Conservation (phyloP, 2,113 vertebrate genomes). For the Delphinapterus leucas region DNA sequence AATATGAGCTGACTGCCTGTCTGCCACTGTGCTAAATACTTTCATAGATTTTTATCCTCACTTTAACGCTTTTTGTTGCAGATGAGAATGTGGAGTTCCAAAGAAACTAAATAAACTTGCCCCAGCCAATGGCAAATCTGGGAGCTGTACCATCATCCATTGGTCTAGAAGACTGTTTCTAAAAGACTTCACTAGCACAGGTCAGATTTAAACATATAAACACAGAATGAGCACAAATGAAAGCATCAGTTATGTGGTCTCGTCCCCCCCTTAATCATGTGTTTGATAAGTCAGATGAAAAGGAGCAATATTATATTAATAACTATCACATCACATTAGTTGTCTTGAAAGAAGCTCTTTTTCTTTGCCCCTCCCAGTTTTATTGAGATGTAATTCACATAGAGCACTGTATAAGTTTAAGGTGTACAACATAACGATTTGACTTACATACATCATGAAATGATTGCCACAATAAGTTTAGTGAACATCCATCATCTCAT, state of each 20-base stretch:
- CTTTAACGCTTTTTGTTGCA: not conserved
- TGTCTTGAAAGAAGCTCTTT: not conserved
- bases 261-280: not conserved
- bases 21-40: no score
- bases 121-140: not conserved
- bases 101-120: not conserved
- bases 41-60: not conserved
- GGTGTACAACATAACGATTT: not conserved
- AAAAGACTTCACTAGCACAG: not conserved
- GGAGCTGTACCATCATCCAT: not conserved
- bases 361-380: not conserved
- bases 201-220: not conserved
- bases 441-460: not conserved
- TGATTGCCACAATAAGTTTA: not conserved
- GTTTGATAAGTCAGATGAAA: not conserved
- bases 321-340: not conserved
- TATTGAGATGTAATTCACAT: not conserved
- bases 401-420: not conserved
- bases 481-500: not conserved
- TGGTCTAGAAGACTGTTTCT: not conserved
- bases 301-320: not conserved
- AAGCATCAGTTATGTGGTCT: not conserved
- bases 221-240: not conserved
- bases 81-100: not conserved
- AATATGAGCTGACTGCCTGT: rapidly evolving